Conservation (phyloP, 1,140 invertebrate genomes). For the Oscheius sp. region DNA sequence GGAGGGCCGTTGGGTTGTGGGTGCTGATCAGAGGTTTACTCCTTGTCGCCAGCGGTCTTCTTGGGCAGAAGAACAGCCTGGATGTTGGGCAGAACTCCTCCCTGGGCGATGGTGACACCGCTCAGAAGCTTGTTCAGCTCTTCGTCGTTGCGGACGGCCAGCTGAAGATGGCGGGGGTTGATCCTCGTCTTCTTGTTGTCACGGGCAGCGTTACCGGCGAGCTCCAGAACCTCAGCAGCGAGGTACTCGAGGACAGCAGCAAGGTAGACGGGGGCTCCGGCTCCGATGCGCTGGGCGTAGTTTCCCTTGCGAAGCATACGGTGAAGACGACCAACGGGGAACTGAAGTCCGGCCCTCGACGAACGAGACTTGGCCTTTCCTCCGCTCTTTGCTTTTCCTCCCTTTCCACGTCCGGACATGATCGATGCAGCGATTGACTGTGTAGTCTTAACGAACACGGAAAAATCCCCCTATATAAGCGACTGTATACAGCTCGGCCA, state of each 20-base stretch:
- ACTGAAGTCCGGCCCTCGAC: slow-evolving; percentile 73
- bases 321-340: slow-evolving; percentile 73
- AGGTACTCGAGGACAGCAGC: slow-evolving; percentile 67
- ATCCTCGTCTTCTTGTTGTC: slow-evolving; percentile 67
- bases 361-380: slow-evolving; percentile 64
- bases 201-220: slow-evolving; percentile 73
- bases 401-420: slow-evolving; percentile 63
- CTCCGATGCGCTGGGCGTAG: slow-evolving; percentile 72
- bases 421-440: no score
- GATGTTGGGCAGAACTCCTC: slow-evolving; percentile 78
- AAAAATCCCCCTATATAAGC: no score
- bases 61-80: slow-evolving; percentile 72
- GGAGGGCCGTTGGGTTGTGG: no score
- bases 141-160: slow-evolving; percentile 79
- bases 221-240: slow-evolving; percentile 67
- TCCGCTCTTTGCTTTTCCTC: slow-evolving; percentile 69
- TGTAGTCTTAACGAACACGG: no score
- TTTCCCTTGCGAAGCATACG: slow-evolving; percentile 70
- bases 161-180: slow-evolving; percentile 65
- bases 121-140: slow-evolving; percentile 76
- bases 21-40: no score
- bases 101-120: slow-evolving; percentile 78
- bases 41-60: no score
- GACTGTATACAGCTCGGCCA: no score
- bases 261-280: slow-evolving; percentile 72